Conservation (phyloP, 1,140 invertebrate genomes). For the Apis cerana region DNA sequence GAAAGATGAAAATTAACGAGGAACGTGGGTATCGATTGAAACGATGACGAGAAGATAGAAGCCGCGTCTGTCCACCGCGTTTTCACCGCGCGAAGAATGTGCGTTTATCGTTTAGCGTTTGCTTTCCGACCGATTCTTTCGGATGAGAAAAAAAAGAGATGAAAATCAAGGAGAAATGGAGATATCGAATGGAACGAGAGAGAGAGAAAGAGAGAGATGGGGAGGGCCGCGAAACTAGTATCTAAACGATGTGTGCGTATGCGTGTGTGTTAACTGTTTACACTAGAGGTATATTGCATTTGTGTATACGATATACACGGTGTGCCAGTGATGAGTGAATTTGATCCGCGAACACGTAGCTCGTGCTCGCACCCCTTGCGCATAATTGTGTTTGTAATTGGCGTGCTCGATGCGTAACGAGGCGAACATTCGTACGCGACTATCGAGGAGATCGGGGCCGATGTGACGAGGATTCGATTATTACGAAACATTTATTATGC, state of each 20-base stretch:
- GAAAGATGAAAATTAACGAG: constrained; percentile 21
- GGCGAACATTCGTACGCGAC: neutral
- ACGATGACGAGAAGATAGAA: neutral
- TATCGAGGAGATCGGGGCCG: neutral
- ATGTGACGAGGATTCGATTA: neutral
- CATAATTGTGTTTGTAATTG: constrained; percentile 25
- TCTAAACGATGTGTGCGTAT: neutral
- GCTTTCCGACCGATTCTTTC: too few species aligned
- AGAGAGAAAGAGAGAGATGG: too few species aligned
- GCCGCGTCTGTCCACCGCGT: too few species aligned
- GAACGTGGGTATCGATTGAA: neutral
- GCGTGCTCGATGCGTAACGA: constrained; percentile 20
- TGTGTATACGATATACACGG: too few species aligned
- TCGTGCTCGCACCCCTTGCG: neutral
- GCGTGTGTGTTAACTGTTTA: too few species aligned
- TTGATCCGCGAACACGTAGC: neutral
- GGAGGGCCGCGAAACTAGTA: too few species aligned
- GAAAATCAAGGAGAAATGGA: too few species aligned
- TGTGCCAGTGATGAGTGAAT: neutral
- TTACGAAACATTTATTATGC: neutral
- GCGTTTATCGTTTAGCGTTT: too few species aligned
- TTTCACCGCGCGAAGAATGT: too few species aligned
- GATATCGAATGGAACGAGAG: too few species aligned
- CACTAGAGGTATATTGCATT: too few species aligned
- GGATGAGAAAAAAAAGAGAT: too few species aligned